phyloP scores from a whole-genome alignment of 2,797 vertebrate genomes.

The Tangara arthus region DNA sequence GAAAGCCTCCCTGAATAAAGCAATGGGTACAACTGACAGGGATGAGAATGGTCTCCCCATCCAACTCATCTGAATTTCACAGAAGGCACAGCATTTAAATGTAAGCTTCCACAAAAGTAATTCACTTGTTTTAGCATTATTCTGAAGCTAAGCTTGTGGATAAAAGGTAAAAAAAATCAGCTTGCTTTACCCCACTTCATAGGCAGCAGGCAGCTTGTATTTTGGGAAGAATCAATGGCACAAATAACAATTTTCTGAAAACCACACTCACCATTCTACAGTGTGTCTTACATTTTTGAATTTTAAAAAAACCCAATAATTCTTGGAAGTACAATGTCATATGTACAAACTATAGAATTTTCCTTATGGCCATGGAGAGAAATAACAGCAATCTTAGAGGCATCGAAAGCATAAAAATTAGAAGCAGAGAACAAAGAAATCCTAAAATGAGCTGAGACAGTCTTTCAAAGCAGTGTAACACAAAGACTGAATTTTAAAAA shows the following conservation, averaged over 20 bases:
- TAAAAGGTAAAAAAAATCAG: not conserved
- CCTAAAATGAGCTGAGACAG: slow-evolving; percentile 26
- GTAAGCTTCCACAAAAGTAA: not conserved
- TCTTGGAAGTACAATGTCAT: not conserved
- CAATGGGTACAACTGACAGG: not conserved
- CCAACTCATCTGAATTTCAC: not conserved
- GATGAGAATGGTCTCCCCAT: not conserved
- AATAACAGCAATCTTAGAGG: slow-evolving; percentile 10
- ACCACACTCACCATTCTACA: not conserved
- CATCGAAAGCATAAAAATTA: slow-evolving; percentile 1
- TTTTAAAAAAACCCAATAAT: not conserved
- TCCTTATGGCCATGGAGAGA: not conserved
- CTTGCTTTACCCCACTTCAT: not conserved
- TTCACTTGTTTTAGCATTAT: not conserved
- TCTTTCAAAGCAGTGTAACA: slow-evolving; percentile 43
- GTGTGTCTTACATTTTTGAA: not conserved
- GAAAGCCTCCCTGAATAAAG: not conserved
- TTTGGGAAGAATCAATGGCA: not conserved
- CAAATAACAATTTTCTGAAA: not conserved
- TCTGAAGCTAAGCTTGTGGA: not conserved
- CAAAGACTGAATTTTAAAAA: slow-evolving; percentile 28
- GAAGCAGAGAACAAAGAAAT: slow-evolving; percentile 47
- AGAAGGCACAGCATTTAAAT: not conserved
- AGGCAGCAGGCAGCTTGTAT: not conserved
- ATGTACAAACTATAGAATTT: not conserved